Base-by-base conservation (phyloP, 2,113 vertebrate genomes). In the Oxyruncus cristatus region DNA sequence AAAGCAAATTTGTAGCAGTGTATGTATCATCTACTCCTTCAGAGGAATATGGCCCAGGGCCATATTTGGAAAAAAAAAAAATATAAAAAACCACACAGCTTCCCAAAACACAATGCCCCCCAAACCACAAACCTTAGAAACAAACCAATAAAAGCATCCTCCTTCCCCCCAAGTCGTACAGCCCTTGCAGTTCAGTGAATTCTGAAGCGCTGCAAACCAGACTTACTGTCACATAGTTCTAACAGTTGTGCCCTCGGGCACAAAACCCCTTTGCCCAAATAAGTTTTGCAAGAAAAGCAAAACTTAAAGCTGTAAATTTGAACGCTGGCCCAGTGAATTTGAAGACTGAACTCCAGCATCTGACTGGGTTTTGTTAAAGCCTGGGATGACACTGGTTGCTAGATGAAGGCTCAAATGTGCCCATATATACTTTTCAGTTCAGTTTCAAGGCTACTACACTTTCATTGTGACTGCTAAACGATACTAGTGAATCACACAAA, bases 111-210 rank as follows among this genome's bases (percentile, higher is more conserved):
- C 26, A 68, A 33, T 14, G 32, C 4, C 4, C 3, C 7, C 28
- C 66, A 14, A 3, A 1, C 4, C 19, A 16, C 26, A 65, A 3
- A 9, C 15, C 13, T 79, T 33, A 55, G 12, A 67, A 68, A 70
- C 5, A 10, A 50, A 28, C 3, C 9, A 68, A 26, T 2, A 2
- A 67, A 83, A 50, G 3, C 8, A 35, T 20, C 12, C 71, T 82
- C 16, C 12, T 28, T 63, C 6, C 35, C 5, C 5, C 12, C 0
- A 3, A 11, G 53, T 7, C 8, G 5, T 4, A 62, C 14, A 76
- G 6, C 24, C 30, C 28, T n/a, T 17, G 11, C 37, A 53, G 22
- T 35, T 52, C 33, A 68, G 13, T 14, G 24, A 67, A 18, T 56
- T 75, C 39, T 26, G 17, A 55, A 49, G 37, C 19, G 21, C 24